These are phyloP conservation scores for Ianthella basta DNA, from an alignment of 37 sponge, comb jelly and placozoan genomes.

Conservation along the genomic window DNA sequence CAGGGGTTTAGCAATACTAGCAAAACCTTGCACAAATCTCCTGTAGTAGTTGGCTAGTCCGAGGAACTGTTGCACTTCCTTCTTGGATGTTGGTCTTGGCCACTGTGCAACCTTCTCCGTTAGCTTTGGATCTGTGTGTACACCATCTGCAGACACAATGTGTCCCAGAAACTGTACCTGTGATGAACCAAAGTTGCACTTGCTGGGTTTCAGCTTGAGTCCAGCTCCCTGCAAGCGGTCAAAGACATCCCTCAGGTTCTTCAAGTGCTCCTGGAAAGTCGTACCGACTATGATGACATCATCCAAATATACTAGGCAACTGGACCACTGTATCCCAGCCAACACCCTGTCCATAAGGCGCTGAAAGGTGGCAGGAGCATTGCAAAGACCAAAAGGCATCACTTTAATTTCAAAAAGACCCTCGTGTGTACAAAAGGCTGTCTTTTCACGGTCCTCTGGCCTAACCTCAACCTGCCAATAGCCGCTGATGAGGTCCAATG, in stretches of 20 bases:
- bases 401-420: conserved; percentile 3
- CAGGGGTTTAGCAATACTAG: conserved; percentile 46
- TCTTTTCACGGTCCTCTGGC: not conserved
- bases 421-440: not conserved
- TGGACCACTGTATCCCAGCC: conserved; percentile 12
- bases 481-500: not conserved
- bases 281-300: not conserved
- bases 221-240: not conserved
- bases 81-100: conserved; percentile 34
- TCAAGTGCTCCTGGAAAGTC: not conserved
- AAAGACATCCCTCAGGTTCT: not conserved
- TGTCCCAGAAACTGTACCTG: not conserved
- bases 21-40: conserved; percentile 30
- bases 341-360: conserved; percentile 2
- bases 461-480: conserved; percentile 1
- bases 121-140: not conserved
- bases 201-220: not conserved
- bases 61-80: conserved; percentile 44
- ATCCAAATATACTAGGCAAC: no score
- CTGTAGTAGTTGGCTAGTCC: conserved; percentile 48
- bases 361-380: conserved; percentile 13
- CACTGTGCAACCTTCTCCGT: conserved; percentile 27
- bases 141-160: not conserved
- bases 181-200: not conserved
- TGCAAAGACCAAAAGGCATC: not conserved